These are phyloP conservation scores for Tor tambroides DNA, from an alignment of 2,113 vertebrate genomes.

Conservation along the genomic window DNA sequence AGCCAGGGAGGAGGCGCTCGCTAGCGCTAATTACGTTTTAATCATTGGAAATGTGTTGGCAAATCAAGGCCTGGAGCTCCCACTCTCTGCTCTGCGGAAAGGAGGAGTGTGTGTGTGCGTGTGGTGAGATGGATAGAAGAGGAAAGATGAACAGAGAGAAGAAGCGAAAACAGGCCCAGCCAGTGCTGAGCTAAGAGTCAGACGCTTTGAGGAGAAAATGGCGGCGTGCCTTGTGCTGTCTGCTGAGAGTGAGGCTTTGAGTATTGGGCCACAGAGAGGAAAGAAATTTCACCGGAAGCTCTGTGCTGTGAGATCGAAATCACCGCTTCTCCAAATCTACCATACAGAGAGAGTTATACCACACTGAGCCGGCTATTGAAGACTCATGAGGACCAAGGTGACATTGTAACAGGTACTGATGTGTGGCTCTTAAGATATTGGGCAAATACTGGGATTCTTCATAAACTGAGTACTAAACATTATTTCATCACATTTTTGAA, in stretches of 20 bases:
- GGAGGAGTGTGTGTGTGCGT: conserved; percentile 75
- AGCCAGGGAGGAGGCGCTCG: conserved; percentile 99
- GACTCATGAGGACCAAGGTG: not conserved
- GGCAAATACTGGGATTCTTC: not conserved
- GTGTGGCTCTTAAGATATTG: not conserved
- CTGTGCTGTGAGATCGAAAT: conserved; percentile 9
- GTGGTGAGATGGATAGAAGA: conserved; percentile 60
- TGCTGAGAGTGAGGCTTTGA: conserved; percentile 19
- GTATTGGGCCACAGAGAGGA: not conserved
- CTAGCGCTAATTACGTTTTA: conserved; percentile 99
- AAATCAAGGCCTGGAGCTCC: conserved; percentile 97
- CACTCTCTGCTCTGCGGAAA: conserved; percentile 89
- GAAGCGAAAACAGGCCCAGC: not conserved
- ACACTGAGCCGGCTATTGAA: not conserved
- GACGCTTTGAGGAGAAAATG: conserved; percentile 27
- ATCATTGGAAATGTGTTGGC: conserved; percentile 99
- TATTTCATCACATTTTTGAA: not conserved
- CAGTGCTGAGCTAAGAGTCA: conserved; percentile 17
- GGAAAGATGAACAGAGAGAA: not conserved
- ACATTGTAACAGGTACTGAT: not conserved
- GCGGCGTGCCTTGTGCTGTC: conserved; percentile 21
- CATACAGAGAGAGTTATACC: not conserved
- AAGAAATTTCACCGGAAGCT: not conserved
- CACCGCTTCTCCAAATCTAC: not conserved
- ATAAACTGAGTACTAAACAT: not conserved